A percentile compares a stretch with the other conserved stretches of the same genome.
These are phyloP conservation scores for Oreochromis mossambicus DNA, from an alignment of 2,797 vertebrate genomes.

Conservation along the genomic window DNA sequence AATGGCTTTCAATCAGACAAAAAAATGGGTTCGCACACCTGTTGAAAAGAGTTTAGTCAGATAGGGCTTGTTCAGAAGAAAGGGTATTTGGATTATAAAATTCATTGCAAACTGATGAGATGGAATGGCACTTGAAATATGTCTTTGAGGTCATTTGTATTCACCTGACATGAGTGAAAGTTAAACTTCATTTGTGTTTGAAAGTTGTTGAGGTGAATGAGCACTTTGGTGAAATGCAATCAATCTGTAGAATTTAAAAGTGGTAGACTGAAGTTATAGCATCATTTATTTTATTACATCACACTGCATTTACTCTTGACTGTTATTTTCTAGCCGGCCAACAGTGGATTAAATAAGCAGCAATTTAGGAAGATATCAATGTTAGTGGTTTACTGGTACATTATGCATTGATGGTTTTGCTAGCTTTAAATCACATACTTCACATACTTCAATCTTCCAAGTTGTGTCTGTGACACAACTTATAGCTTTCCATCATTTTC, in stretches of 20 bases:
- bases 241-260: neutral
- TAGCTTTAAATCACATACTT: neutral
- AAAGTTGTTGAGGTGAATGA: constrained; percentile 18
- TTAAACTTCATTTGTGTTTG: constrained; percentile 13
- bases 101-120: constrained; percentile 56
- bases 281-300: neutral
- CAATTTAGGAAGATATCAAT: neutral
- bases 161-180: constrained; percentile 3
- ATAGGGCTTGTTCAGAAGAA: constrained; percentile 63
- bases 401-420: neutral
- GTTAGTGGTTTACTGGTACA: neutral
- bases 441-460: too few relatives aligned
- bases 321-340: neutral
- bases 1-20: constrained; percentile 71
- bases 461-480: neutral
- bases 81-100: constrained; percentile 46
- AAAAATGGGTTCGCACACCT: constrained; percentile 67
- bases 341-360: neutral
- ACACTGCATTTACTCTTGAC: neutral
- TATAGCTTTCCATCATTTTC: neutral
- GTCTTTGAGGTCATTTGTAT: constrained; percentile 37
- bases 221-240: neutral
- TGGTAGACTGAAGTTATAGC: neutral
- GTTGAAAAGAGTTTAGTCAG: constrained; percentile 42
- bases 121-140: constrained; percentile 18